Percentiles rank a stretch among this genome's conserved stretches.
These are phyloP conservation scores for Excalfactoria chinensis DNA, from an alignment of 2,113 vertebrate genomes.

Conservation along the genomic window DNA sequence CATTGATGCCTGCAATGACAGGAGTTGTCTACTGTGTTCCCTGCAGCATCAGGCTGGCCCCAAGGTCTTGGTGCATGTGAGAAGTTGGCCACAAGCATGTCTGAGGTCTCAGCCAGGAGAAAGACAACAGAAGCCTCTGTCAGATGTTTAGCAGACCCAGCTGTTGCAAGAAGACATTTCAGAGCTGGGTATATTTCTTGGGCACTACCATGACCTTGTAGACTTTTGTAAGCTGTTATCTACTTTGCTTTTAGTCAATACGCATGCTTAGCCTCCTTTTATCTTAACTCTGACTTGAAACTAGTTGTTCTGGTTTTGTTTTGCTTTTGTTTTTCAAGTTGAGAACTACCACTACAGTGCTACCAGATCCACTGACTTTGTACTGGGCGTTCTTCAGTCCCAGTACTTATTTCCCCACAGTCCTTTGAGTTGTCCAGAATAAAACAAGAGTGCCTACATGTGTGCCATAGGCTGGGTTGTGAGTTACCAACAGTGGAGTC, in stretches of 20 bases:
- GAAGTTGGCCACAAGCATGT: not conserved
- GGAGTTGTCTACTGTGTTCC: not conserved
- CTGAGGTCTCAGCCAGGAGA: not conserved
- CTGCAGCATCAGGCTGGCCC: not conserved
- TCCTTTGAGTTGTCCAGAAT: not conserved
- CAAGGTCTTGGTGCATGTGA: rapidly evolving
- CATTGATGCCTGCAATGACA: rapidly evolving
- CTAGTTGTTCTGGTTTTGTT: not conserved
- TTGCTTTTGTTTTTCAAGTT: not conserved
- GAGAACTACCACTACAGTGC: not conserved
- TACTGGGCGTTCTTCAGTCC: not conserved
- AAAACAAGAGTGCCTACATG: not conserved
- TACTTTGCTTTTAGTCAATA: not conserved
- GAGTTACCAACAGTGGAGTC: not conserved
- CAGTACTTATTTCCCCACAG: not conserved
- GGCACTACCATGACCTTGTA: not conserved
- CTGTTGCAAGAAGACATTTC: not conserved
- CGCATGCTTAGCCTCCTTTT: not conserved
- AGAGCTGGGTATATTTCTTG: not conserved
- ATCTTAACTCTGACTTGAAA: not conserved
- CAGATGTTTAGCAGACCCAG: not conserved
- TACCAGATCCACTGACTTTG: not conserved
- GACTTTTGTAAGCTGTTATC: not conserved
- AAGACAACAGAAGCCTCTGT: not conserved
- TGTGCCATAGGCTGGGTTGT: not conserved